Conservation (phyloP, 2,888 invertebrate species). For the Dynastes grantii region DNA sequence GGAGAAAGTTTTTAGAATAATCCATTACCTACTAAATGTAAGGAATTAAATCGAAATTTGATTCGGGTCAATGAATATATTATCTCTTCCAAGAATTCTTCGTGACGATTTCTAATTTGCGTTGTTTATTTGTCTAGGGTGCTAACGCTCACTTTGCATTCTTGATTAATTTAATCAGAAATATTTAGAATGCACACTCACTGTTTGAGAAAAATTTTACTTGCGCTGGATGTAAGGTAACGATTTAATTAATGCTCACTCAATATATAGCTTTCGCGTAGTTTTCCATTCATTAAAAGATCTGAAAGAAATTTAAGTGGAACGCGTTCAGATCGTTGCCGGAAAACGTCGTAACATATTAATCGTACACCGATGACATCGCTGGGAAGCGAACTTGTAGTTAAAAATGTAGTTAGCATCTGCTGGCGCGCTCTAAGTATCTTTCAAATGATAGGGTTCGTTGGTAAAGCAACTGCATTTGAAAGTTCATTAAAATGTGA, state of each 20-base stretch:
- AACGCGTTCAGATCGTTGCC: not conserved
- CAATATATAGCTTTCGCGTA: slow-evolving; percentile 33
- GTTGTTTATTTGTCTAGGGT: not conserved
- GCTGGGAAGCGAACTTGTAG: not conserved
- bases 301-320: not conserved
- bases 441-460: slow-evolving; percentile 11
- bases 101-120: not conserved
- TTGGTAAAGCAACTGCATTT: not conserved
- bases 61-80: too few species aligned
- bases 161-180: slow-evolving; percentile 7
- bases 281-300: slow-evolving; percentile 20
- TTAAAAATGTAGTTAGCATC: not conserved
- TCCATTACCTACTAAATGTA: too few species aligned
- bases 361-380: not conserved
- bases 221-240: not conserved
- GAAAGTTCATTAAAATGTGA: not conserved
- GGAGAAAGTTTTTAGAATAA: too few species aligned
- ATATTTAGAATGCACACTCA: not conserved
- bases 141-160: not conserved
- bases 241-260: slow-evolving; percentile 24
- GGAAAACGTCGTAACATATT: slow-evolving; percentile 20
- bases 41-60: too few species aligned
- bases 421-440: not conserved
- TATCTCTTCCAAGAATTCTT: too few species aligned
- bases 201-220: not conserved